These are phyloP conservation scores for Oryzias curvinotus DNA, from an alignment of 2,113 vertebrate species.

Conservation along the genomic window DNA sequence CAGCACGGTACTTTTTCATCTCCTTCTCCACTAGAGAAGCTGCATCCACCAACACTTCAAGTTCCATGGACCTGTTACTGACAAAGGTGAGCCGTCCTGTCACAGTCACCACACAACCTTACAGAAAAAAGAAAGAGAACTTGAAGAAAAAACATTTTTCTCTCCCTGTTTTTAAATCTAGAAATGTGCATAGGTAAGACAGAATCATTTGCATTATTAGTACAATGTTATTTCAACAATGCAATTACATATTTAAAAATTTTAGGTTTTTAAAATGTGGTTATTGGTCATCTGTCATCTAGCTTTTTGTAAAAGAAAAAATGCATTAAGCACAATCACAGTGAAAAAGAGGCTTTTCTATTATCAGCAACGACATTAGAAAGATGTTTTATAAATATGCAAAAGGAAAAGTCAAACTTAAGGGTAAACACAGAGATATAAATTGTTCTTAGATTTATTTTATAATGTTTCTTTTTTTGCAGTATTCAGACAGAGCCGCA, in stretches of 20 bases:
- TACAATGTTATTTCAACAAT: too few relatives aligned
- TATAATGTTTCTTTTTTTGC: neutral
- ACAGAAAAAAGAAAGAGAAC: conserved; percentile 4
- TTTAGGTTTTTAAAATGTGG: too few relatives aligned
- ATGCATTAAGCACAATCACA: too few relatives aligned
- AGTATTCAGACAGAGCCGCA: neutral
- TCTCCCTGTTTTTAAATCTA: neutral
- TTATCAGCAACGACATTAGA: too few relatives aligned
- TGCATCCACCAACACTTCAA: conserved; percentile 91
- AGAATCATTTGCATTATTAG: neutral
- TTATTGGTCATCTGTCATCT: too few relatives aligned
- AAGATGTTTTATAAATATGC: too few relatives aligned
- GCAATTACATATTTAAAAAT: too few relatives aligned
- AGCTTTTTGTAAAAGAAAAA: too few relatives aligned
- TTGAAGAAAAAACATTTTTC: neutral
- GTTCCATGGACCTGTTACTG: conserved; percentile 96
- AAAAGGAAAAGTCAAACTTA: neutral
- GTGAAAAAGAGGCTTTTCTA: neutral
- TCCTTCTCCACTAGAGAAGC: conserved; percentile 78
- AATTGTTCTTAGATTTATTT: neutral
- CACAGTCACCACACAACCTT: conserved; percentile 91
- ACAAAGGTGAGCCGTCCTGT: conserved; percentile 93
- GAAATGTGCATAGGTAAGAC: neutral
- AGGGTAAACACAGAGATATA: neutral
- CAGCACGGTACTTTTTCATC: conserved; percentile 83